Conservation (phyloP, 2,888 invertebrate genomes). For the Anodontia alba region DNA sequence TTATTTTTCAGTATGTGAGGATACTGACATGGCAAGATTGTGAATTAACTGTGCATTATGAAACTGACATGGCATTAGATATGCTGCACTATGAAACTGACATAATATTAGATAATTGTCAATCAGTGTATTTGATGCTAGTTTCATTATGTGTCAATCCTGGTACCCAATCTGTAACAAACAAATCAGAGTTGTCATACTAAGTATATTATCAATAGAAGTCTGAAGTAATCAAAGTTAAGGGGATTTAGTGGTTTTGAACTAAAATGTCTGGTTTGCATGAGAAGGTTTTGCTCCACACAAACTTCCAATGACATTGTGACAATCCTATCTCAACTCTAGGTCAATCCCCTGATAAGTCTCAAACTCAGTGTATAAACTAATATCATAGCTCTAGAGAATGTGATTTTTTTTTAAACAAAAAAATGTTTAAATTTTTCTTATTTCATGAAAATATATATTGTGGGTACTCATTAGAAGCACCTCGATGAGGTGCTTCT, state of each 20-base stretch:
- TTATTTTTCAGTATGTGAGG: no score
- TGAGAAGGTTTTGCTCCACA: constrained; percentile 14
- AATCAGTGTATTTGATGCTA: not conserved
- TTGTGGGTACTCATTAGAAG: no score
- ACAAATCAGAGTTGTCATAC: not conserved
- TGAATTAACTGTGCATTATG: no score
- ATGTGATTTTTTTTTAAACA: no score
- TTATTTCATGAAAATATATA: no score
- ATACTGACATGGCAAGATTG: no score
- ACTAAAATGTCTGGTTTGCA: not conserved
- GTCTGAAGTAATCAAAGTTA: not conserved
- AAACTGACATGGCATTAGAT: no score
- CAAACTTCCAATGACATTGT: constrained; percentile 29
- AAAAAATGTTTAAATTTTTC: not conserved
- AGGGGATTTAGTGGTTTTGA: not conserved
- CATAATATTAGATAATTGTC: not conserved
- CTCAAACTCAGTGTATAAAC: no score
- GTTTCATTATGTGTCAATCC: constrained; percentile 1
- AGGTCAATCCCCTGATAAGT: constrained; percentile 2
- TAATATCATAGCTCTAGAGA: no score
- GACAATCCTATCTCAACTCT: constrained; percentile 27
- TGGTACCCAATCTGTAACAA: not conserved
- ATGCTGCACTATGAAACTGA: not conserved
- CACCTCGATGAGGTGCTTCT: no score
- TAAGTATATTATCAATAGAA: not conserved